Conservation (phyloP, 2,888 invertebrate genomes). For the Ganaspis brasiliensis region DNA sequence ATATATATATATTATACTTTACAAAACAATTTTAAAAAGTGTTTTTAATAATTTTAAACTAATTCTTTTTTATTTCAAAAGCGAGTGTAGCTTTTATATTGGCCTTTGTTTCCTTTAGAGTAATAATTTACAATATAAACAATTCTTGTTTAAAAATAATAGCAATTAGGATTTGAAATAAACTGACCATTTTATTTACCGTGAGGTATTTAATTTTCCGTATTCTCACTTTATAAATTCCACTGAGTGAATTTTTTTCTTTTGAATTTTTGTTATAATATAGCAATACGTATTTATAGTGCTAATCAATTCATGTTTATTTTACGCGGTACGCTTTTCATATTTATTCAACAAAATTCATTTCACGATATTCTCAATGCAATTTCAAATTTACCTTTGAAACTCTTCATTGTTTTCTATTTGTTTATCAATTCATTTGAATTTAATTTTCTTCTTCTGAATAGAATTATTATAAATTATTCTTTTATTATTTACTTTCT, state of each 20-base stretch:
- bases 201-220: too few relatives aligned
- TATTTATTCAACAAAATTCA: not conserved
- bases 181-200: too few relatives aligned
- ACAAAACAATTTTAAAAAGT: too few relatives aligned
- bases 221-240: too few relatives aligned
- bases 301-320: slow-evolving; percentile 7
- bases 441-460: slow-evolving; percentile 10
- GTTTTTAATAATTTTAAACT: too few relatives aligned
- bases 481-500: too few relatives aligned
- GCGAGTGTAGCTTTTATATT: too few relatives aligned
- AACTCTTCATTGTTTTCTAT: not conserved
- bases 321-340: not conserved
- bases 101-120: too few relatives aligned
- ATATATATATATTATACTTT: not conserved
- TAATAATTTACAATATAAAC: too few relatives aligned
- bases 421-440: not conserved
- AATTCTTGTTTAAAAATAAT: too few relatives aligned
- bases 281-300: not conserved
- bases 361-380: not conserved
- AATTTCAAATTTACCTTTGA: not conserved
- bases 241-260: not conserved
- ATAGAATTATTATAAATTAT: not conserved
- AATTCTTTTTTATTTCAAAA: too few relatives aligned
- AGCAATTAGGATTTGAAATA: too few relatives aligned
- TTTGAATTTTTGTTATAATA: not conserved